Percentiles rank a stretch among this genome's conserved stretches.
These are phyloP conservation scores for Cyprichromis sp. DNA, from an alignment of 2,113 vertebrate genomes.

Conservation along the genomic window DNA sequence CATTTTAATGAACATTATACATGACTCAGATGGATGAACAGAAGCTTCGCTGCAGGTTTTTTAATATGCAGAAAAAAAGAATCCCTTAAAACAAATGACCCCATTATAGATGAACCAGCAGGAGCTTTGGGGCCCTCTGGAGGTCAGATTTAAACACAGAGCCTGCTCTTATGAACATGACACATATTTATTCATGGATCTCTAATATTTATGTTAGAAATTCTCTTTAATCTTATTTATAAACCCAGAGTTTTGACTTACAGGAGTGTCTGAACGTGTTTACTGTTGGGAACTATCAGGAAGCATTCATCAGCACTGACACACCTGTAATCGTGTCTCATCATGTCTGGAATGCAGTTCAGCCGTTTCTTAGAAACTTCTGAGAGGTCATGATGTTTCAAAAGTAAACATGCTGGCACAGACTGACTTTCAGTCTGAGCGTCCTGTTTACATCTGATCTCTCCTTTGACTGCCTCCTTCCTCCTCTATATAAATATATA, in stretches of 20 bases:
- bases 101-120: rapidly evolving
- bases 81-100: background rate
- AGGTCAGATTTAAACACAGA: rapidly evolving
- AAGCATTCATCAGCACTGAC: rapidly evolving
- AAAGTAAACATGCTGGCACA: rapidly evolving
- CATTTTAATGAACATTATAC: rapidly evolving
- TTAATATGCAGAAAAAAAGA: rapidly evolving
- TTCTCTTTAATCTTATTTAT: rapidly evolving
- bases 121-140: background rate
- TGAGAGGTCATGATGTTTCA: rapidly evolving
- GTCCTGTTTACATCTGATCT: rapidly evolving
- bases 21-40: background rate
- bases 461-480: rapidly evolving
- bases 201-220: rapidly evolving
- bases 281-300: background rate
- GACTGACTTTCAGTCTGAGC: rapidly evolving
- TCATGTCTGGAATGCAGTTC: rapidly evolving
- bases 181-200: rapidly evolving
- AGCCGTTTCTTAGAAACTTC: rapidly evolving
- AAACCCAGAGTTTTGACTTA: rapidly evolving
- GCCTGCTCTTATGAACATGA: rapidly evolving
- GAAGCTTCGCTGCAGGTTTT: background rate
- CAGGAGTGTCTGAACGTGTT: rapidly evolving
- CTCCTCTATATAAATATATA: rapidly evolving
- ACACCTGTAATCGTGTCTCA: rapidly evolving